Conservation (phyloP, 2,113 vertebrate species). For the Anseranas semipalmata region DNA sequence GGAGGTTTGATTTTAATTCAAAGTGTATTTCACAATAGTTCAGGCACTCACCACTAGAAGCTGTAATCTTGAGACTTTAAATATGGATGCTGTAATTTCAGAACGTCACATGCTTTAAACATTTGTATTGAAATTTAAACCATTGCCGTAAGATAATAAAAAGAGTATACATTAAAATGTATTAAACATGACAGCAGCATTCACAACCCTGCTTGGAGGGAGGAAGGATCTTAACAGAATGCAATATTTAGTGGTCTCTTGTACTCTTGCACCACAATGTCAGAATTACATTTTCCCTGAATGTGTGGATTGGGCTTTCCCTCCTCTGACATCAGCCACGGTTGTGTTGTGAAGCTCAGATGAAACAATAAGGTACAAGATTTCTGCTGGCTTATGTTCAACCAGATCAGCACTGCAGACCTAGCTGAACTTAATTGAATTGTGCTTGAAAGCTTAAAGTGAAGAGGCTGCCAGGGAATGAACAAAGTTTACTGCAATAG, state of each 20-base stretch:
- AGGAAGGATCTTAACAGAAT: background rate
- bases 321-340: background rate
- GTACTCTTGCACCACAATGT: background rate
- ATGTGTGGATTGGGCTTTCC: background rate
- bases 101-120: conserved; percentile 55
- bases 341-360: background rate
- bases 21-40: conserved; percentile 73
- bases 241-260: background rate
- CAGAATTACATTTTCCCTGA: background rate
- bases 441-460: background rate
- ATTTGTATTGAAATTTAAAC: conserved; percentile 67
- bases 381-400: background rate
- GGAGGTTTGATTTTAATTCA: conserved; percentile 76
- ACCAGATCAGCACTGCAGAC: background rate
- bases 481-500: background rate
- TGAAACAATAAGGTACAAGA: background rate
- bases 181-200: conserved; percentile 57
- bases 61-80: conserved; percentile 64
- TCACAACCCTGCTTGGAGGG: background rate
- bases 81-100: conserved; percentile 57
- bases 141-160: conserved; percentile 48
- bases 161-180: conserved; percentile 51
- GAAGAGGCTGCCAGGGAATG: background rate
- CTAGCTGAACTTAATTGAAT: background rate
- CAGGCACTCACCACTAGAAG: conserved; percentile 25